Evolutionary conservation across 2,113 vertebrate species (phyloP), one percentile per base, ranked within the genome.

Genomic region (Toxotes chatareus): DNA sequence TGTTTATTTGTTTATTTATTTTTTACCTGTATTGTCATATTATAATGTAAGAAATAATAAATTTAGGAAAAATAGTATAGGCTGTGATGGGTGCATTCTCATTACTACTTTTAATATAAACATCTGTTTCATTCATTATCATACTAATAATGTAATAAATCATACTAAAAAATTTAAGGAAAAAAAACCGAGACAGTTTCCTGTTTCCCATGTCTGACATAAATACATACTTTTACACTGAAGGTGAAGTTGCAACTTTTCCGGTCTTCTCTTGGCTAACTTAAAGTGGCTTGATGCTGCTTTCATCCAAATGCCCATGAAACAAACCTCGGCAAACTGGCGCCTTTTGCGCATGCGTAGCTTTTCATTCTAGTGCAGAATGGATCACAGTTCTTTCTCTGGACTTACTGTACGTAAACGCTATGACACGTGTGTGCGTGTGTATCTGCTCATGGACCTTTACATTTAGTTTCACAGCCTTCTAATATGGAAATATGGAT

Each of bases 321-420:
- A 91, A 84, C 64, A 71, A 91, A 83, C 85, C 90, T 73, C 76
- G 72, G 84, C 88, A 53, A 79, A 74, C 79, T 23, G 68, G 5
- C 61, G 12, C 36, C 42, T 34, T 89, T 81, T 90, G 91, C 92
- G 92, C 94, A 93, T 86, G 94, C 94, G 95, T 78, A 1, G 32
- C 69, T 71, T 76, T 86, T 76, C 69, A 86, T 85, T 86, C 74
- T 61, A 9, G 77, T 61, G 31, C 87, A 70, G 80, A 79, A 60
- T 49, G 51, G 42, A 67, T 23, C 23, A 23, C 23, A 1, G 21
- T 32, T 65, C 21, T 31, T 49, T 40, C 36, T 7, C 27, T 27
- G 42, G 16, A 53, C 27, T 13, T 12, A 55, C 3, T 71, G 66
- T 19, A 4, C 27, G 27, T 14, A n/a, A 21, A 40, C 4, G 1